Conservation (phyloP, 2,113 vertebrate species). For the Dasyornis broadbenti region DNA sequence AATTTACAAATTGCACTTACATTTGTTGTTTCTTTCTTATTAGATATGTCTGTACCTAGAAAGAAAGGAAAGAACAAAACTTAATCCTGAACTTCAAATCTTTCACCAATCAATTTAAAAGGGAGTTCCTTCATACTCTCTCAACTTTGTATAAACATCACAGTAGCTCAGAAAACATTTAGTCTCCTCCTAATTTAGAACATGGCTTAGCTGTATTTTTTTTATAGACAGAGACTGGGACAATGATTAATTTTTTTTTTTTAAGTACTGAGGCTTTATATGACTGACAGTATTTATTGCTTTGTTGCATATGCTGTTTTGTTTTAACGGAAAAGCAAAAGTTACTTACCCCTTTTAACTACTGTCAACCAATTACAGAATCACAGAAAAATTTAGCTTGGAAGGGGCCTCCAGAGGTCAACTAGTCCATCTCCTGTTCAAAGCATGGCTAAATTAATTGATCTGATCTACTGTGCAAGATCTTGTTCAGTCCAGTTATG, state of each 20-base stretch:
- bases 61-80: not conserved
- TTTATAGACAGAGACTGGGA: not conserved
- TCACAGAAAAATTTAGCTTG: not conserved
- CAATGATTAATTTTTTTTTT: not conserved
- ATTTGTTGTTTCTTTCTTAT: conserved; percentile 51
- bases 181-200: not conserved
- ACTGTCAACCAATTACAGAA: not conserved
- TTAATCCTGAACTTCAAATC: not conserved
- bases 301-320: not conserved
- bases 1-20: conserved; percentile 60
- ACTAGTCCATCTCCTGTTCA: not conserved
- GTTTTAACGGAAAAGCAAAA: not conserved
- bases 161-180: not conserved
- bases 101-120: not conserved
- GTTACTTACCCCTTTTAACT: not conserved
- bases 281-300: not conserved
- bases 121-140: not conserved
- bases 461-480: not conserved
- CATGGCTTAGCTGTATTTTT: not conserved
- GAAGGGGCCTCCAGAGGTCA: not conserved
- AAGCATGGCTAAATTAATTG: not conserved
- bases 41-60: conserved; percentile 59
- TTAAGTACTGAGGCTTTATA: not conserved
- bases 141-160: not conserved
- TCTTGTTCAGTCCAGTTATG: not conserved